Percentiles rank a stretch among this genome's conserved stretches.
phyloP scores from a whole-genome alignment of 92 coral and sea anemone genomes.

The Meandrina meandrites region DNA sequence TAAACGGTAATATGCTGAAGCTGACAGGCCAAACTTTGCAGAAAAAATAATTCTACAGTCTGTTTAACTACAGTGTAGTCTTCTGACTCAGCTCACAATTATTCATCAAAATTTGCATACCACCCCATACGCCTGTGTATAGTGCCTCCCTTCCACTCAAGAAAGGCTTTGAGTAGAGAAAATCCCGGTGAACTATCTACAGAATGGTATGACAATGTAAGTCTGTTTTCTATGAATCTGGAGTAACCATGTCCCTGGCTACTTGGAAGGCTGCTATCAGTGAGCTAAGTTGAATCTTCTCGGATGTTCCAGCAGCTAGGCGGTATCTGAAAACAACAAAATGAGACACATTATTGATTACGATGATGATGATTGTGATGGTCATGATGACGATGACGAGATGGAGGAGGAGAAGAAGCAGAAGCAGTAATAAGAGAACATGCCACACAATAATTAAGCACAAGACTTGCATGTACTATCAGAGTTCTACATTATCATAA shows the following conservation, averaged over 20 bases:
- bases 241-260: constrained; percentile 95
- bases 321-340: constrained; percentile 68
- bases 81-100: background rate
- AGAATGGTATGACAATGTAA: background rate
- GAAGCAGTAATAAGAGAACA: no score
- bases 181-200: background rate
- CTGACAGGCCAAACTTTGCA: no score
- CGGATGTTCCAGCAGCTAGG: constrained; percentile 94
- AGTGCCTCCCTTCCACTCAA: background rate
- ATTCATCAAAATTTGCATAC: background rate
- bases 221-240: constrained; percentile 17
- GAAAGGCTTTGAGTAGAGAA: background rate
- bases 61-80: background rate
- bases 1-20: no score
- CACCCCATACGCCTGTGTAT: background rate
- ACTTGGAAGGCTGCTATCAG: constrained; percentile 94
- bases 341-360: background rate
- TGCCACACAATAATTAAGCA: no score
- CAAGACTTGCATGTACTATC: no score
- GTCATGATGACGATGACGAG: no score
- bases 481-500: no score
- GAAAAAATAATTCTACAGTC: background rate
- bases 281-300: constrained; percentile 94
- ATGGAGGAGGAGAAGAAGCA: no score
- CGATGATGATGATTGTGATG: no score